These are phyloP conservation scores for Narcine bancroftii DNA, from an alignment of 2,113 vertebrate species.

Conservation along the genomic window DNA sequence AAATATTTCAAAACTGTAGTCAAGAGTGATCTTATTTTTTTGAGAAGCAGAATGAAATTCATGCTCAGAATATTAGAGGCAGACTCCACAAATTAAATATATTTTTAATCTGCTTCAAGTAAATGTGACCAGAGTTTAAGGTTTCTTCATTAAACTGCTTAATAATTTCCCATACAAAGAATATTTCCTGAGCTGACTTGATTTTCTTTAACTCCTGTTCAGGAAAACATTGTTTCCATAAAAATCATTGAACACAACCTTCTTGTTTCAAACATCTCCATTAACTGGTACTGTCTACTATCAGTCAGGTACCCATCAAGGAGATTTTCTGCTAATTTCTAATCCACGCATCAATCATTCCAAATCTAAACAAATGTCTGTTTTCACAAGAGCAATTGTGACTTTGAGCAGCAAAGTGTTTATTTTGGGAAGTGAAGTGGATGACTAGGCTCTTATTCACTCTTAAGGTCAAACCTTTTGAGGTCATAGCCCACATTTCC, in stretches of 20 bases:
- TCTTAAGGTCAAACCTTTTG: not conserved
- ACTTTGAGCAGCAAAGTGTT: conserved; percentile 6
- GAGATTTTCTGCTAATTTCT: not conserved
- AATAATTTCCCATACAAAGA: not conserved
- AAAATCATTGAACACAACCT: not conserved
- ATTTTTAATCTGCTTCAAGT: not conserved
- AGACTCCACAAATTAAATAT: not conserved
- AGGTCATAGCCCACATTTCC: not conserved
- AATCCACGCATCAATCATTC: not conserved
- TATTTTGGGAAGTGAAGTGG: conserved; percentile 3
- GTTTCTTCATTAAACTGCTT: not conserved
- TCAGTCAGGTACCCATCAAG: conserved; percentile 5
- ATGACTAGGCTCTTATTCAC: not conserved
- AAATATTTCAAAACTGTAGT: not conserved
- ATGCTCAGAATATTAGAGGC: not conserved
- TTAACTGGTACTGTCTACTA: not conserved
- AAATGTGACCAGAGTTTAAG: not conserved
- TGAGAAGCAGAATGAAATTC: not conserved
- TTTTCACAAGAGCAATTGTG: conserved; percentile 24
- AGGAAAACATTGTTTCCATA: not conserved
- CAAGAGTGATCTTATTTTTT: not conserved
- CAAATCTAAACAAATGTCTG: conserved; percentile 8
- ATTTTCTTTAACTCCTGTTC: not conserved
- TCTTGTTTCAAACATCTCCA: not conserved
- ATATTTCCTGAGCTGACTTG: too few species aligned